Evolutionary conservation across 2,113 vertebrate species (phyloP).

Genomic region (Gobiocypris rarus): DNA sequence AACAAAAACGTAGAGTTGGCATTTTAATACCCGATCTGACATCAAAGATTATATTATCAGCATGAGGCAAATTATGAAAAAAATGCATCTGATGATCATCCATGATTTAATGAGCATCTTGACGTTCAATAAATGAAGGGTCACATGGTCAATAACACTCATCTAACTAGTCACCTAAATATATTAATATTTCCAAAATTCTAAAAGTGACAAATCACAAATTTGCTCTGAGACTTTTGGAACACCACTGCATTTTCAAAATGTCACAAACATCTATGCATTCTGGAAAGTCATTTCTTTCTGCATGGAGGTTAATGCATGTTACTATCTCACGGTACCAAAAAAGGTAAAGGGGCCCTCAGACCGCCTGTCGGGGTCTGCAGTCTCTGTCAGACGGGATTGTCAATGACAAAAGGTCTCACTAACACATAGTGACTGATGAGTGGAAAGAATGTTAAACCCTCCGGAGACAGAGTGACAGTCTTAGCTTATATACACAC

Average conservation of each 20-base stretch:
- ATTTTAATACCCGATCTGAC: neutral
- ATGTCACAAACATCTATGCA: neutral
- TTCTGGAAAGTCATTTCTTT: neutral
- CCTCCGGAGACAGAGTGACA: constrained; percentile 56
- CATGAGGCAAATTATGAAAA: neutral
- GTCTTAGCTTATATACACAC: constrained; percentile 31
- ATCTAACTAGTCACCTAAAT: neutral
- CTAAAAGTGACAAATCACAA: neutral
- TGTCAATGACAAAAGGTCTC: constrained; percentile 69
- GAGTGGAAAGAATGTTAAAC: constrained; percentile 79
- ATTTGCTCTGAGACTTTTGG: neutral
- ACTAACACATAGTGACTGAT: constrained; percentile 70
- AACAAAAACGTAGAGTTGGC: neutral
- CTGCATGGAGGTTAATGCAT: neutral
- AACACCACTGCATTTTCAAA: neutral
- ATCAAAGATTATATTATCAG: neutral
- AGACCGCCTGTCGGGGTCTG: neutral
- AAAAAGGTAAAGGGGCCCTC: constrained; percentile 40
- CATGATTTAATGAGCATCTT: neutral
- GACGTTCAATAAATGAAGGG: neutral
- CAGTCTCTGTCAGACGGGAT: constrained; percentile 55
- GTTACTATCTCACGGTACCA: constrained; percentile 19
- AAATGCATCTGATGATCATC: neutral
- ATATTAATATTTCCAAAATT: neutral
- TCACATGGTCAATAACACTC: neutral